Conservation (phyloP, 2,797 vertebrate genomes). For the Leptatherina wallacei region DNA sequence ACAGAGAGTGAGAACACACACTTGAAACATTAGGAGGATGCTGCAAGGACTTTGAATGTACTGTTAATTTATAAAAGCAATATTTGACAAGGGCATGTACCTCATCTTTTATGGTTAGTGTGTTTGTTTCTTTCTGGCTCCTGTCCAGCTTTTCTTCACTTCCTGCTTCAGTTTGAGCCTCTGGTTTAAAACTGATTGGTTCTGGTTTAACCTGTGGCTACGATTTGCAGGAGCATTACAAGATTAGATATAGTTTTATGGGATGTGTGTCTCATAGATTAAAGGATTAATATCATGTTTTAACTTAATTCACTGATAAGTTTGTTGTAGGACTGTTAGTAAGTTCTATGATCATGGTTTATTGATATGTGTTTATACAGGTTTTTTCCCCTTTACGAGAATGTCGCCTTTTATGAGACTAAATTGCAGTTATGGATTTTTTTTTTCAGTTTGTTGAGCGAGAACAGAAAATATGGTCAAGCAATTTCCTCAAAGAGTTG, state of each 20-base stretch:
- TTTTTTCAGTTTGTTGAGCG: neutral
- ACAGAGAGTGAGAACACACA: conserved; percentile 33
- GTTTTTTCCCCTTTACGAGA: neutral
- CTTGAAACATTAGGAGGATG: conserved; percentile 20
- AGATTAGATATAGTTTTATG: conserved; percentile 27
- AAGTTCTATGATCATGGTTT: neutral
- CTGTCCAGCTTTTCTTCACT: conserved; percentile 7
- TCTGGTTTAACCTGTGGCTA: conserved; percentile 13
- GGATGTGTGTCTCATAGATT: neutral
- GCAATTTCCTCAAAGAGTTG: neutral
- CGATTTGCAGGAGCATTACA: conserved; percentile 13
- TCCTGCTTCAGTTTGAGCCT: conserved; percentile 12
- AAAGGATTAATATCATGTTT: conserved; percentile 18
- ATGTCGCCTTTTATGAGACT: neutral
- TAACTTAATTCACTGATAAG: conserved; percentile 10
- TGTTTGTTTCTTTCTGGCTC: neutral
- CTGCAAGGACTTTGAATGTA: conserved; percentile 13
- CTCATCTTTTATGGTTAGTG: neutral
- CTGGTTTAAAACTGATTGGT: conserved; percentile 11
- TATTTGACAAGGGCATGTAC: conserved; percentile 4
- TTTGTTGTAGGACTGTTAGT: neutral
- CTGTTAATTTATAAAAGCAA: neutral
- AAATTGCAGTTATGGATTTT: neutral
- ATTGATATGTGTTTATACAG: neutral
- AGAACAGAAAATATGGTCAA: neutral